Percentiles rank a stretch among this genome's conserved stretches.
These are phyloP conservation scores for Steinernema scapterisci DNA, from an alignment of 2,888 invertebrate species.

Conservation along the genomic window DNA sequence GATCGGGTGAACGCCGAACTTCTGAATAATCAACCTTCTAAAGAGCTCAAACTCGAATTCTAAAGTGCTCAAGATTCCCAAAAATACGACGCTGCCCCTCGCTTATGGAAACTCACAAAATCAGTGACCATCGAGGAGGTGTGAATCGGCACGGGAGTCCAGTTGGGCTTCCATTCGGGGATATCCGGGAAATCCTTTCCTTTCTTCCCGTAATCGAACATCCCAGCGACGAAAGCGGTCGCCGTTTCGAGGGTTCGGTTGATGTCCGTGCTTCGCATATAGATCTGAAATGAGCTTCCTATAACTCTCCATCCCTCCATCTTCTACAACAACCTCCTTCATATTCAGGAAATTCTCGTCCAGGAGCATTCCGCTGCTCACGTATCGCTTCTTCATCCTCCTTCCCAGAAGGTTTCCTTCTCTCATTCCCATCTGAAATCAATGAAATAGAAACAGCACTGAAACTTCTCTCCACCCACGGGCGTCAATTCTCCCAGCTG, in stretches of 20 bases:
- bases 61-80: too few species aligned
- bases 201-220: constrained; percentile 17
- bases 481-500: constrained; percentile 18
- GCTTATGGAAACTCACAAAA: neutral
- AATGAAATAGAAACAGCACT: neutral
- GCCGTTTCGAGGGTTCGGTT: constrained; percentile 6
- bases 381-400: constrained; percentile 18
- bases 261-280: constrained; percentile 12
- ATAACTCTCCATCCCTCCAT: too few species aligned
- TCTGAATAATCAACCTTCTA: too few species aligned
- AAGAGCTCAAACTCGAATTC: too few species aligned
- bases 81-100: too few species aligned
- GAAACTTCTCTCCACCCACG: neutral
- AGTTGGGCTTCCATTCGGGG: constrained; percentile 9
- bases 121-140: neutral
- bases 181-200: constrained; percentile 1
- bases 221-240: constrained; percentile 1
- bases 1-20: too few species aligned
- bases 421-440: neutral
- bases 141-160: constrained; percentile 3
- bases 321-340: neutral
- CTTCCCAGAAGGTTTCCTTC: constrained; percentile 1
- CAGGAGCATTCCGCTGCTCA: neutral
- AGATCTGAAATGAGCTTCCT: constrained; percentile 18
- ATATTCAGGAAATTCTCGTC: neutral